These are phyloP conservation scores for Aphis gossypii DNA, from an alignment of 1,140 invertebrate genomes.

Conservation along the genomic window DNA sequence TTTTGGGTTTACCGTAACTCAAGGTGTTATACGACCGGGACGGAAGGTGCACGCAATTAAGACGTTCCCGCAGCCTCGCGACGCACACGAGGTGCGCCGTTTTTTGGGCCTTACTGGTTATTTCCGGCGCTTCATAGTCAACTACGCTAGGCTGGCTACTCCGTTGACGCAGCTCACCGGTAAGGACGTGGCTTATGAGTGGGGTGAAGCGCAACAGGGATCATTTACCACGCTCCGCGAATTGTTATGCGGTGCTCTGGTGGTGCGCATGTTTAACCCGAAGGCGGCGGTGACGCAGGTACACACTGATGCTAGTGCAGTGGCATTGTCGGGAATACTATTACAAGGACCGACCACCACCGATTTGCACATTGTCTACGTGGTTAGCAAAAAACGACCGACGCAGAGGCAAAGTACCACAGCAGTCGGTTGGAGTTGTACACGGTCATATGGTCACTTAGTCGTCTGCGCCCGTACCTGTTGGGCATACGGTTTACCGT, in stretches of 20 bases:
- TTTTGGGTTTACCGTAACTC: neutral
- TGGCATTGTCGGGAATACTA: neutral
- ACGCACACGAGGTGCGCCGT: constrained; percentile 13
- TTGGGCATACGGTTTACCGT: neutral
- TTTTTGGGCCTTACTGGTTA: neutral
- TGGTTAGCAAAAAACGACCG: neutral
- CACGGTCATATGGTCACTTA: neutral
- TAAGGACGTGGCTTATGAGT: neutral
- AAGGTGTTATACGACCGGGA: neutral
- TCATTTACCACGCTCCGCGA: constrained; percentile 58
- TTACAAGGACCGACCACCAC: neutral
- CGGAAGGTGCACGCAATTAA: neutral
- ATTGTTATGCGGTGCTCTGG: neutral
- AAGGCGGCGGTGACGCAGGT: constrained; percentile 32
- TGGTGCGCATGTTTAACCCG: neutral
- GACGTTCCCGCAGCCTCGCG: neutral
- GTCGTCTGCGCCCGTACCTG: neutral
- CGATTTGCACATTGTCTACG: neutral
- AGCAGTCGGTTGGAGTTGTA: neutral
- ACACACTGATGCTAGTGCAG: constrained; percentile 4
- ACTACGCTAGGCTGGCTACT: neutral
- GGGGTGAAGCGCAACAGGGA: neutral
- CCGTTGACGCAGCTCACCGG: neutral
- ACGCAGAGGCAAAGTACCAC: constrained; percentile 1
- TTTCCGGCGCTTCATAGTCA: neutral